Percentiles rank a stretch among this genome's conserved stretches.
Conservation (phyloP, 2,888 invertebrate genomes). For the Drosophila sordidula region DNA sequence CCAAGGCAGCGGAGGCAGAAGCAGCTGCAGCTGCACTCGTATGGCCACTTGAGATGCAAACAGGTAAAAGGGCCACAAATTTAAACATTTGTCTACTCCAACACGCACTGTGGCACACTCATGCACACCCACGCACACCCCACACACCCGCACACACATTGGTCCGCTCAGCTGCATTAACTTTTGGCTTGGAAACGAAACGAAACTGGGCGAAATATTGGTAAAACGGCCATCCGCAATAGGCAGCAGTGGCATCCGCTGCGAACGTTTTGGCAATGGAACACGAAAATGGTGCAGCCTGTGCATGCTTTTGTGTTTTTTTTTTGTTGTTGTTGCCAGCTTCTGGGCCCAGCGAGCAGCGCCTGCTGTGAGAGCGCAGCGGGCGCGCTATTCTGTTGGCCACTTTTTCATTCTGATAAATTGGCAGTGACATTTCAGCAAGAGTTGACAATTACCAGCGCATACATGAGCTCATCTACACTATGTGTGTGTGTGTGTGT, state of each 20-base stretch:
- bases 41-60: constrained; percentile 79
- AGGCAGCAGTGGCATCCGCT: constrained; percentile 41
- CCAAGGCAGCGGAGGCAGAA: constrained; percentile 44
- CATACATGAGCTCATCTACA: constrained; percentile 50
- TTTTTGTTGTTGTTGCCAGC: neutral
- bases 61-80: constrained; percentile 79
- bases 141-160: constrained; percentile 12
- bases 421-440: constrained; percentile 78
- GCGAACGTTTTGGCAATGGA: constrained; percentile 50
- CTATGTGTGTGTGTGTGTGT: constrained; percentile 4
- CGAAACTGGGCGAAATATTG: constrained; percentile 78
- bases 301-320: constrained; percentile 22
- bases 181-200: constrained; percentile 20
- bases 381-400: constrained; percentile 47
- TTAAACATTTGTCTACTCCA: constrained; percentile 79
- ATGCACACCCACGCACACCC: constrained; percentile 10
- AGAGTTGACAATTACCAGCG: constrained; percentile 75
- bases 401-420: constrained; percentile 73
- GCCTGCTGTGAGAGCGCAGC: constrained; percentile 45
- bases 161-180: neutral
- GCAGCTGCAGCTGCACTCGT: constrained; percentile 38
- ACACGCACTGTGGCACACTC: constrained; percentile 69
- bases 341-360: constrained; percentile 17
- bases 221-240: constrained; percentile 83
- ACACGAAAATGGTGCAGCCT: constrained; percentile 44